These are phyloP conservation scores for Sinocyclocheilus maitianheensis DNA, from an alignment of 2,113 vertebrate species.

Conservation along the genomic window DNA sequence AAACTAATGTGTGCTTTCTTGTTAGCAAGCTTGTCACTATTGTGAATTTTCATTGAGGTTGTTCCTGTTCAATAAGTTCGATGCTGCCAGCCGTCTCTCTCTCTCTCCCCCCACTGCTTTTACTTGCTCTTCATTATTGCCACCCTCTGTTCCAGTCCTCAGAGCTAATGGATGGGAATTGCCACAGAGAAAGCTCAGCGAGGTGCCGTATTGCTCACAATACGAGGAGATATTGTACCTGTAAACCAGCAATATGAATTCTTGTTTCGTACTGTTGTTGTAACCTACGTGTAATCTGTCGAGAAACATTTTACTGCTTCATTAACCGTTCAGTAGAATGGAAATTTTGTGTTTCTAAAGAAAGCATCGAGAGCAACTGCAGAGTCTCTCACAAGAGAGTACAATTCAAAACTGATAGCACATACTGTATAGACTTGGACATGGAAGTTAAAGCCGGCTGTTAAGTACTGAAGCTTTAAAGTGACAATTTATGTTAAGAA, in stretches of 20 bases:
- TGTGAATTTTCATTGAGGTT: slow-evolving; percentile 31
- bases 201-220: slow-evolving; percentile 46
- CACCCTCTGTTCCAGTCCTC: slow-evolving; percentile 44
- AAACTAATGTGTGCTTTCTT: slow-evolving; percentile 11
- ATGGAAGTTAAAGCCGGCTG: not conserved
- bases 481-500: not conserved
- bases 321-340: slow-evolving; percentile 70
- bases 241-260: slow-evolving; percentile 60
- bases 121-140: slow-evolving; percentile 52
- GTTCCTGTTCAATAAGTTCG: slow-evolving; percentile 35
- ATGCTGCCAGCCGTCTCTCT: not conserved
- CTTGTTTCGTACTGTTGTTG: slow-evolving; percentile 49
- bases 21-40: slow-evolving; percentile 29
- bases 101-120: slow-evolving; percentile 13
- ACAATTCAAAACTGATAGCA: slow-evolving; percentile 12
- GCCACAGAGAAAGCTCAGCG: slow-evolving; percentile 33
- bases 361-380: slow-evolving; percentile 51
- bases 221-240: slow-evolving; percentile 57
- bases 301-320: slow-evolving; percentile 60
- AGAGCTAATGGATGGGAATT: slow-evolving; percentile 46
- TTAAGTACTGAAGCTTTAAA: not conserved
- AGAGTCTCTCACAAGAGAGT: slow-evolving; percentile 36
- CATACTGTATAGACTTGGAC: not conserved
- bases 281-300: too few relatives aligned
- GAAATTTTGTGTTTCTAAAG: slow-evolving; percentile 58